phyloP scores from a whole-genome alignment of 2,888 invertebrate genomes.

The Athetis lepigone region DNA sequence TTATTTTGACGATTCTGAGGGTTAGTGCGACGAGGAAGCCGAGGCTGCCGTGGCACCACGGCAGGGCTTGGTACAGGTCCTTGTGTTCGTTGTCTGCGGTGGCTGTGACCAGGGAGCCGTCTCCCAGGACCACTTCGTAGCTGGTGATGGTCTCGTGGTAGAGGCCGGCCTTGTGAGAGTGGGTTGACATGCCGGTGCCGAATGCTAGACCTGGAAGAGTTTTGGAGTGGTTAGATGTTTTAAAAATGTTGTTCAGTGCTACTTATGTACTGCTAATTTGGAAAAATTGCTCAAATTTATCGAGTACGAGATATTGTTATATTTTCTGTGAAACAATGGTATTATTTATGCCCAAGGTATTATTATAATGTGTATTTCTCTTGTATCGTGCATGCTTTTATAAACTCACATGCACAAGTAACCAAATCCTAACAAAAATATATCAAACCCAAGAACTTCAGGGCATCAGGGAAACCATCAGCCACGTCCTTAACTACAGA shows the following conservation, averaged over 20 bases:
- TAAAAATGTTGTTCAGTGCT: background rate
- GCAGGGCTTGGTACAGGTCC: conserved; percentile 91
- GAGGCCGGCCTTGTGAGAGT: conserved; percentile 93
- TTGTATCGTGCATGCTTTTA: too few relatives aligned
- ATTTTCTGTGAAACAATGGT: too few relatives aligned
- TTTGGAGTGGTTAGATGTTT: background rate
- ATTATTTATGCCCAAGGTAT: too few relatives aligned
- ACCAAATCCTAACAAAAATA: too few relatives aligned
- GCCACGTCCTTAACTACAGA: too few relatives aligned
- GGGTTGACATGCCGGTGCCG: conserved; percentile 94
- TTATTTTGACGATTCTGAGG: conserved; percentile 91
- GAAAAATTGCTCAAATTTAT: too few relatives aligned
- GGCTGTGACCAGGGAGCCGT: conserved; percentile 91
- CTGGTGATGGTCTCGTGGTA: conserved; percentile 92
- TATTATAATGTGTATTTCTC: too few relatives aligned
- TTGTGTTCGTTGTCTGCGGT: conserved; percentile 89
- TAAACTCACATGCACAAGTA: too few relatives aligned
- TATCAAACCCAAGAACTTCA: too few relatives aligned
- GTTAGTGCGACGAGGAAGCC: conserved; percentile 92
- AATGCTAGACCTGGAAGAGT: conserved; percentile 89
- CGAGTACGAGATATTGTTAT: too few relatives aligned
- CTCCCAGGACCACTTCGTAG: conserved; percentile 92
- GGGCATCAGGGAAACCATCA: too few relatives aligned
- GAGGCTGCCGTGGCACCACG: conserved; percentile 93
- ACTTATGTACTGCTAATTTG: too few relatives aligned